Percentiles rank a stretch among this genome's conserved stretches.
phyloP scores from a whole-genome alignment of 2,113 vertebrate genomes.

The Antennarius striatus region DNA sequence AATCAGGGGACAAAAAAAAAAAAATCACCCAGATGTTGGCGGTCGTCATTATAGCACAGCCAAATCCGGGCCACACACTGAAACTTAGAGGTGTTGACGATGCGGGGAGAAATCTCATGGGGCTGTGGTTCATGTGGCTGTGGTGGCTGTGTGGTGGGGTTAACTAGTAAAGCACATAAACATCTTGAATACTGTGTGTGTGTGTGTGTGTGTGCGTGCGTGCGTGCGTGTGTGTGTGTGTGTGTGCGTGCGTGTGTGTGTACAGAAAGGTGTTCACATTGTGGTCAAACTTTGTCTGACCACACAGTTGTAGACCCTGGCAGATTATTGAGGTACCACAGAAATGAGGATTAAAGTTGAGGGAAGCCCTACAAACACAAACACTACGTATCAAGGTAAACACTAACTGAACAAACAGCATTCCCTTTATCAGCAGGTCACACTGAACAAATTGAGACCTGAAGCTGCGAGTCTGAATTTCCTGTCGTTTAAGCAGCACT shows the following conservation, averaged over 20 bases:
- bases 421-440: slow-evolving; percentile 17
- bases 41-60: slow-evolving; percentile 5
- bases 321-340: slow-evolving; percentile 37
- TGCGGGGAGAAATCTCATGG: slow-evolving; percentile 36
- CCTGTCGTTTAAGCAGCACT: background rate
- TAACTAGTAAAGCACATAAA: slow-evolving; percentile 31
- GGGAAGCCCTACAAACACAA: slow-evolving; percentile 34
- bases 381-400: slow-evolving; percentile 27
- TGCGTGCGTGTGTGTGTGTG: slow-evolving; percentile 1
- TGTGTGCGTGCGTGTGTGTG: background rate
- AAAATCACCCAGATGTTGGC: slow-evolving; percentile 31
- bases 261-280: slow-evolving; percentile 32
- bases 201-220: background rate
- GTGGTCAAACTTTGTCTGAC: slow-evolving; percentile 41
- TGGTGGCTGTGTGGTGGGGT: slow-evolving; percentile 30
- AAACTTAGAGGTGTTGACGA: slow-evolving; percentile 54
- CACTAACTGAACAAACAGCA: slow-evolving; percentile 10
- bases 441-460: background rate
- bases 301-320: slow-evolving; percentile 34
- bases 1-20: slow-evolving; percentile 10
- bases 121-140: slow-evolving; percentile 45
- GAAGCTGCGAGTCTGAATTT: background rate
- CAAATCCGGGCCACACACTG: slow-evolving; percentile 29
- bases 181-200: slow-evolving; percentile 15
- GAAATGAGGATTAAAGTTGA: slow-evolving; percentile 52